Conservation (phyloP, 2,797 vertebrate species). For the Fistularia commersonii region DNA sequence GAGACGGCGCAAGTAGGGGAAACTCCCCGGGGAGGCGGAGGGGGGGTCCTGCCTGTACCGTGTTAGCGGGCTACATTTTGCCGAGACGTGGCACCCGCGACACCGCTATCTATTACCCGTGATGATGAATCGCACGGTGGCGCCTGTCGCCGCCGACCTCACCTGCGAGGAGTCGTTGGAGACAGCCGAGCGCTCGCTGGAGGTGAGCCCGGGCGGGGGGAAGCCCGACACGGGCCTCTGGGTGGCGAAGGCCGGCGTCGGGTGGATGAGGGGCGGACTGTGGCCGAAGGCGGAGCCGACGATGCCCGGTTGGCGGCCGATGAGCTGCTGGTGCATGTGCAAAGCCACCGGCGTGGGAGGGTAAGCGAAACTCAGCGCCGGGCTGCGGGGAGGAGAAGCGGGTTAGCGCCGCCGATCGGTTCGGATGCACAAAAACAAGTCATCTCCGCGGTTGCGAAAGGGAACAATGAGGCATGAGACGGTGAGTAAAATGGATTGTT, state of each 20-base stretch:
- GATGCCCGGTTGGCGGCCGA: slow-evolving; percentile 88
- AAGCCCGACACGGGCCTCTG: slow-evolving; percentile 92
- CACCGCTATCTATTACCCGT: slow-evolving; percentile 55
- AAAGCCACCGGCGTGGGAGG: slow-evolving; percentile 92
- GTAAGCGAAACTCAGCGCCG: slow-evolving; percentile 91
- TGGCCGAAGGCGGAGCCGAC: slow-evolving; percentile 94
- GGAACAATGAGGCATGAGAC: slow-evolving; percentile 17
- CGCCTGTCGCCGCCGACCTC: slow-evolving; percentile 55
- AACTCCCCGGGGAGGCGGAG: slow-evolving; percentile 63
- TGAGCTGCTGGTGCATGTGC: slow-evolving; percentile 94
- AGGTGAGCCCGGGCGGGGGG: slow-evolving; percentile 82
- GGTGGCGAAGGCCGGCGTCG: slow-evolving; percentile 88
- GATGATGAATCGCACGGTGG: slow-evolving; percentile 62
- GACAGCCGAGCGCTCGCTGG: slow-evolving; percentile 83
- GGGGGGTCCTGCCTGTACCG: slow-evolving; percentile 54
- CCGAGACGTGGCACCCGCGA: slow-evolving; percentile 43
- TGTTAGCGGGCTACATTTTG: slow-evolving; percentile 13
- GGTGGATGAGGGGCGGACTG: slow-evolving; percentile 95
- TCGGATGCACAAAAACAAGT: slow-evolving; percentile 11
- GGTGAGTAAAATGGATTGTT: slow-evolving; percentile 69
- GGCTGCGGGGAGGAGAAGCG: slow-evolving; percentile 63
- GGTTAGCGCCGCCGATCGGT: neutral
- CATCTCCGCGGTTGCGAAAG: too few species aligned
- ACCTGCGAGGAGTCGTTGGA: slow-evolving; percentile 92
- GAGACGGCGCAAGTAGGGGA: slow-evolving; percentile 60